Evolutionary conservation across 2,888 invertebrate species (phyloP).

Genomic region (Phyto melanocephala): DNA sequence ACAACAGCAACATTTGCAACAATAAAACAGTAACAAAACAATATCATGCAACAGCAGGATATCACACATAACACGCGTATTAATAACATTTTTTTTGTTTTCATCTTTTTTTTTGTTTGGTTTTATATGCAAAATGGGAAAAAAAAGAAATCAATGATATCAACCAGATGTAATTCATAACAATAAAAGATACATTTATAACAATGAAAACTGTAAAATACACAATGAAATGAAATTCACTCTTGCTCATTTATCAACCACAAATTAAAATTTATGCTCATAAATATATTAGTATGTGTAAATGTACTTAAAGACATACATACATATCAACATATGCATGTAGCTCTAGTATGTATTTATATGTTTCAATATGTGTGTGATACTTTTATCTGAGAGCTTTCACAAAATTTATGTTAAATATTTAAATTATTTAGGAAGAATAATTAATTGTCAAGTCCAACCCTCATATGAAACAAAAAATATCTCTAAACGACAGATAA

Average conservation of each 20-base stretch:
- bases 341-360: background rate
- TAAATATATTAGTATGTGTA: too few species aligned
- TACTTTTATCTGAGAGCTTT: background rate
- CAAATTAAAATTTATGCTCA: background rate
- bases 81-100: constrained; percentile 18
- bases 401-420: constrained; percentile 41
- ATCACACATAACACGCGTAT: constrained; percentile 62
- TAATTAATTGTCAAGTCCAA: constrained; percentile 49
- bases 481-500: background rate
- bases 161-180: constrained; percentile 34
- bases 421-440: constrained; percentile 44
- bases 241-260: constrained; percentile 15
- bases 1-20: constrained; percentile 44
- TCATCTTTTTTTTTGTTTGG: background rate
- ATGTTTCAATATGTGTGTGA: background rate
- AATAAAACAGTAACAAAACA: constrained; percentile 43
- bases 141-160: constrained; percentile 14
- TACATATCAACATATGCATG: background rate
- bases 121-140: constrained; percentile 39
- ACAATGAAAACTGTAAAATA: constrained; percentile 24
- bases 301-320: background rate
- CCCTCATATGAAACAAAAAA: constrained; percentile 11
- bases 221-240: constrained; percentile 5
- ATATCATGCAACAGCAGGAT: constrained; percentile 53
- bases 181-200: constrained; percentile 38